Evolutionary conservation across 2,888 invertebrate species (phyloP), one percentile per base, ranked within the genome.

Genomic region (Operophtera brumata): DNA sequence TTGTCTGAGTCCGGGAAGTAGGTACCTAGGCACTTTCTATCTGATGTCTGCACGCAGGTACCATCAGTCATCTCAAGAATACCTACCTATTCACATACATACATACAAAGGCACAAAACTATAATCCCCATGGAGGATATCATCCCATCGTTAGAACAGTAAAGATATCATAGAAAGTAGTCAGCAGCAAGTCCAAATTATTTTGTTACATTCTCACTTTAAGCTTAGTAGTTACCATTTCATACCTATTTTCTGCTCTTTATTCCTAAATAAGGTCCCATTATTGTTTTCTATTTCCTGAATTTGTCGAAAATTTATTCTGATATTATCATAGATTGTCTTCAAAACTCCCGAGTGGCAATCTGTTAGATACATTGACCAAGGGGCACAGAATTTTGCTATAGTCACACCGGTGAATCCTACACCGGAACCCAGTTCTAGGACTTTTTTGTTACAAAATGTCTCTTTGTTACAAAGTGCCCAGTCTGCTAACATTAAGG

Each of bases 341-440:
- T 91, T 82, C 12, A 96, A 77, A 20, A 96, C 96, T 44, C 90
- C 85, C 0, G 79, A 69, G 71, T 95, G 95, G 67, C 93, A 94
- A 77, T 96, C 96, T 11, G 93, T 93, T 45, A 96, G 90, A 47
- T 91, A 82, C 41, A 94, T 86, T 43, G 87, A 79, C 47, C 85
- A 79, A 0, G 93, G 91, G 26, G 78, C 58, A 69, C 94, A 94
- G 43, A 82, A 73, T 50, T 91, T 91, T 26, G 91, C 84, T 34
- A 94, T 78, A 3, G 92, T 84, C 34, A 96, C 86, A 12, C 96
- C 95, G 34, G 94, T 91, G 47, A 96, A 88, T 0, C 96, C 96
- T 12, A 94, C 91, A 25, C 96, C 96, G 9, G 94, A 93, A 9
- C 96, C 96, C 4, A 96, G 82, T 84, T 96, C 96, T 5, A 96